Evolutionary conservation across 2,888 invertebrate genomes (phyloP), one percentile per base, ranked within the genome.

Genomic region (Atethmia centrago): DNA sequence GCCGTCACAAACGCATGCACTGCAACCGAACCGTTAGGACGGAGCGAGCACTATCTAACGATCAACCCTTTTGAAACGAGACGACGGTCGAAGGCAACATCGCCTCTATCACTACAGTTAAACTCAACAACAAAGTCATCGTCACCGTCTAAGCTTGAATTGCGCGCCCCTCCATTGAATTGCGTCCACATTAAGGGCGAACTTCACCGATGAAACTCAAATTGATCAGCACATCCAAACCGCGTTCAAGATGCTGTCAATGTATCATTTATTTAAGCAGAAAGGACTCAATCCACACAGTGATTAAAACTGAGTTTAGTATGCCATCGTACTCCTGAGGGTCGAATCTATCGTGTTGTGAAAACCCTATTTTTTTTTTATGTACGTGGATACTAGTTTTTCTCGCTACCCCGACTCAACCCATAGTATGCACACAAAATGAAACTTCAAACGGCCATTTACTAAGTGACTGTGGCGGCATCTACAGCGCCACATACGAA

Each of bases 41-140:
- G 91, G 91, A 92, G 91, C 93, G 91, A 90, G 89, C 90, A 90
- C 92, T 90, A 92, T 90, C 92, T 92, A 93, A 93, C 91, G 94
- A 96, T 96, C 96, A 96, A 96, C 96, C 96, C 96, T 96, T 96
- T 96, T 96, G 96, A 96, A 96, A 94, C 92, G 92, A 92, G 90
- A 91, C 91, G 91, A 93, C 88, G 86, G 71, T 87, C 91, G 92
- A 88, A 92, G 90, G 82, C 85, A 64, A 64, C 82, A 66, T 49
- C 58, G 68, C 71, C 59, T 70, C 19, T 64, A 31, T 10, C 42
- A 25, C 21, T 51, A 45, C 42, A 67, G 16, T 77, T 53, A 69
- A 68, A 42, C 14, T 77, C 45, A 58, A 79, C n/a, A 71, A 77
- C 73, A 79, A 71, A 16, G 16, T 53, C 47, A 3, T 14, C n/a